These are phyloP conservation scores for Rhaphigaster nebulosa DNA, from an alignment of 2,888 invertebrate species.

Conservation along the genomic window DNA sequence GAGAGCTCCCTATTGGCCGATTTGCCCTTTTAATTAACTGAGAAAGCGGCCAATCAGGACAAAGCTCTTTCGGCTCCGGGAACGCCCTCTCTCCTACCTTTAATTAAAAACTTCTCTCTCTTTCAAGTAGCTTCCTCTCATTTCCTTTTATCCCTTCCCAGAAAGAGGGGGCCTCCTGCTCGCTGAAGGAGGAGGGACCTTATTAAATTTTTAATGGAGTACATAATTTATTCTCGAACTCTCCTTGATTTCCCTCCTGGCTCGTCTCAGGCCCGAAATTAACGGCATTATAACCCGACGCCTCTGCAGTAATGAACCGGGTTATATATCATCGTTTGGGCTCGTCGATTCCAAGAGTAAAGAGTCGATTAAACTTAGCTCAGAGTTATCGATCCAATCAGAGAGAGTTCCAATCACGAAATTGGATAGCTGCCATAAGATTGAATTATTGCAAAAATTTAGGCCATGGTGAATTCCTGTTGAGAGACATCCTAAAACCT, in stretches of 20 bases:
- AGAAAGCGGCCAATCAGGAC: constrained; percentile 39
- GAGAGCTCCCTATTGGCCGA: constrained; percentile 52
- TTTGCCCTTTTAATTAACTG: constrained; percentile 51
- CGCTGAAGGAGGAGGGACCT: constrained; percentile 42
- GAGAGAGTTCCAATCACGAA: not conserved
- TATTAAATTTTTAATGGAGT: constrained; percentile 57
- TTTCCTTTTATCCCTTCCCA: constrained; percentile 50
- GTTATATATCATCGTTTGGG: constrained; percentile 42
- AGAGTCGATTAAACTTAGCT: constrained; percentile 33
- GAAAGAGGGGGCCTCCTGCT: not conserved
- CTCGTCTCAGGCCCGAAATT: constrained; percentile 40
- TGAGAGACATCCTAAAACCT: too few species aligned
- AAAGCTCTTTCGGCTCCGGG: not conserved
- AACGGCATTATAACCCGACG: constrained; percentile 51
- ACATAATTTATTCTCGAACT: constrained; percentile 52
- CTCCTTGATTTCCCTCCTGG: constrained; percentile 53
- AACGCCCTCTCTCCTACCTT: constrained; percentile 50
- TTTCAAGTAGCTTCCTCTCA: constrained; percentile 53
- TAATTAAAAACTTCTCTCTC: constrained; percentile 56
- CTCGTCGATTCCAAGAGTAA: not conserved
- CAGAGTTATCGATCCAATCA: not conserved
- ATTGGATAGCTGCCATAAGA: not conserved
- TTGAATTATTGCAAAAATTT: not conserved
- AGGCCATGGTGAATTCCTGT: not conserved
- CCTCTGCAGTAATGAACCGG: constrained; percentile 39